Evolutionary conservation across 2,888 invertebrate genomes (phyloP).

Genomic region (Drosophila tanythrix): DNA sequence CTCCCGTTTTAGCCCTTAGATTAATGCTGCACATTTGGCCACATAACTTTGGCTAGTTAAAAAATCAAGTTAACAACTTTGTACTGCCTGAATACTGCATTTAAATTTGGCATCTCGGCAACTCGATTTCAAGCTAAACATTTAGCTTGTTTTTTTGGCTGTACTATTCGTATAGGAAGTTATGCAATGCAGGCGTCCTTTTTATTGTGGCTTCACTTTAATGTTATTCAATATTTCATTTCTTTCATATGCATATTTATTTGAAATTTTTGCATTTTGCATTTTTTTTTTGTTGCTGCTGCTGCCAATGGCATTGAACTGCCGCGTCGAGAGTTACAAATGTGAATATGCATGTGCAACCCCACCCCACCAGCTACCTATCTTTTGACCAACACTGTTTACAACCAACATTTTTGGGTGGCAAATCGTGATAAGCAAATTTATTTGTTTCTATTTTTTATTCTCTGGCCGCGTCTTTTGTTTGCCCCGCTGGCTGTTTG

Average conservation of each 20-base stretch:
- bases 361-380: no score
- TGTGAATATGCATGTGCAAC: not conserved
- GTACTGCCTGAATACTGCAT: no score
- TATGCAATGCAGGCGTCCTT: conserved; percentile 7
- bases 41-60: not conserved
- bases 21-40: not conserved
- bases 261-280: not conserved
- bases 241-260: not conserved
- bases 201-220: not conserved
- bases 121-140: not conserved
- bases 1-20: not conserved
- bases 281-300: not conserved
- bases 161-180: not conserved
- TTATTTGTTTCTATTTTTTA: conserved; percentile 1
- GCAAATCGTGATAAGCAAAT: conserved; percentile 28
- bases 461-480: not conserved
- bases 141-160: not conserved
- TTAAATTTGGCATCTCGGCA: not conserved
- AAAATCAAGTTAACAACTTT: not conserved
- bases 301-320: conserved; percentile 62
- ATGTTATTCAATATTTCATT: conserved; percentile 16
- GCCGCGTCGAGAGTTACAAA: conserved; percentile 15
- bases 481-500: conserved; percentile 8
- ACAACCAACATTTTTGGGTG: not conserved
- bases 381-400: not conserved